A percentile compares a stretch with the other conserved stretches of the same genome.
phyloP scores from a whole-genome alignment of 2,797 vertebrate genomes.

The Ammospiza maritima region DNA sequence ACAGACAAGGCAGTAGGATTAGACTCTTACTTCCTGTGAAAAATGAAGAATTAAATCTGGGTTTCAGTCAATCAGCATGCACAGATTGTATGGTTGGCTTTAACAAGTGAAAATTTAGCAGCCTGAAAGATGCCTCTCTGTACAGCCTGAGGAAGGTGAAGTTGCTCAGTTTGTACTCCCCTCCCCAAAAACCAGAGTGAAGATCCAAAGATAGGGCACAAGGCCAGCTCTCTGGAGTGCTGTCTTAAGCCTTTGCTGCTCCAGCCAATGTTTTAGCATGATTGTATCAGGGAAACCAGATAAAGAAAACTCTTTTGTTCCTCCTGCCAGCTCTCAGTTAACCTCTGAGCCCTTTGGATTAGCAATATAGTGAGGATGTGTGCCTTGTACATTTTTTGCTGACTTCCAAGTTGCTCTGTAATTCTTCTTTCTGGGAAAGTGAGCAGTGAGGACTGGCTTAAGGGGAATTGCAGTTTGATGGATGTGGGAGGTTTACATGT shows the following conservation, averaged over 20 bases:
- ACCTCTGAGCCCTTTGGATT: not conserved
- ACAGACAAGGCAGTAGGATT: not conserved
- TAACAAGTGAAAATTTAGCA: not conserved
- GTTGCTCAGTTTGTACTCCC: not conserved
- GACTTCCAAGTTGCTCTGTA: not conserved
- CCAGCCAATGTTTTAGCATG: not conserved
- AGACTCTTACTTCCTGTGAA: not conserved
- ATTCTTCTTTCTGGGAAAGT: constrained; percentile 39
- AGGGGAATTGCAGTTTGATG: not conserved
- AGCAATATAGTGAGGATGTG: not conserved
- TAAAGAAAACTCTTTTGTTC: constrained; percentile 9
- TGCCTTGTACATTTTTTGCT: not conserved
- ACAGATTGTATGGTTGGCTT: not conserved
- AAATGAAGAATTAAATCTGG: not conserved
- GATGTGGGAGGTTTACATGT: not conserved
- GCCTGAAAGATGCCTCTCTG: not conserved
- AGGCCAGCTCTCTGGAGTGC: not conserved
- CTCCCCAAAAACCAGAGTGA: not conserved
- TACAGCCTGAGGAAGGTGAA: not conserved
- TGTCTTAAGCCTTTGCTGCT: not conserved
- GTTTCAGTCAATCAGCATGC: not conserved
- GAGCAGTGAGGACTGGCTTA: not conserved
- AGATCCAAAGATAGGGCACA: not conserved
- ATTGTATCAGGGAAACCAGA: not conserved
- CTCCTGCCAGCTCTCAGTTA: constrained; percentile 17